Base-by-base conservation (phyloP, 2,888 invertebrate species). In the Hybos culiciformis region DNA sequence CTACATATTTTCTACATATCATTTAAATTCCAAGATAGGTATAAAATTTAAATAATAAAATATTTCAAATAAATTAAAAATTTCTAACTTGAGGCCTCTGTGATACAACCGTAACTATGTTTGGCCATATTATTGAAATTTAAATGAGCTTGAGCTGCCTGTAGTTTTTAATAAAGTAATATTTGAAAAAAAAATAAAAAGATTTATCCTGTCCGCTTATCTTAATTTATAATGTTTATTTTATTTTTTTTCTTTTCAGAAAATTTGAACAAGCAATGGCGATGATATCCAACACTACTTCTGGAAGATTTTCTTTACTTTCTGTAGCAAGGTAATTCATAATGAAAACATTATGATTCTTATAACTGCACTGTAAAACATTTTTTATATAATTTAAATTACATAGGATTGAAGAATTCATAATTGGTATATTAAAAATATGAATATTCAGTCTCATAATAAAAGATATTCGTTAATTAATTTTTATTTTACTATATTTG, bases 221-320 rank as follows among this genome's bases (percentile, higher is more conserved):
- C n/a, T n/a, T n/a, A n/a, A 39, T 12, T 11, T 18, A 37, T 19
- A 19, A 20, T 11, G 7, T 5, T 14, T 20, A 31, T 29, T 33
- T 31, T 31, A 31, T 18, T 20, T 24, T 38, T 29, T 26, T 38
- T 36, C 33, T 43, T 53, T 61, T n/a, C 47, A 77, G 76, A 49
- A 80, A 79, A 68, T 82, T 74, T 55, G 84, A 92, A 66, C 83
- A 85, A 63, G 94, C 94, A 2, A 74, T 94, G 60, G 79, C 82
- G 46, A 83, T 83, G 36, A 77, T 91, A 38, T 78, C 78, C 53
- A 73, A 75, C 51, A 74, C 78, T 40, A 12, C 12, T 40, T 78
- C 80, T 34, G 77, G 78, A 20, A 57, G 54, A 17, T 50, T 59
- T 24, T 56, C 62, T 2, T 40, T 61, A 5, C 50, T 63, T 6